Evolutionary conservation across 2,113 vertebrate species (phyloP).

Genomic region (Dermatemys mawii): DNA sequence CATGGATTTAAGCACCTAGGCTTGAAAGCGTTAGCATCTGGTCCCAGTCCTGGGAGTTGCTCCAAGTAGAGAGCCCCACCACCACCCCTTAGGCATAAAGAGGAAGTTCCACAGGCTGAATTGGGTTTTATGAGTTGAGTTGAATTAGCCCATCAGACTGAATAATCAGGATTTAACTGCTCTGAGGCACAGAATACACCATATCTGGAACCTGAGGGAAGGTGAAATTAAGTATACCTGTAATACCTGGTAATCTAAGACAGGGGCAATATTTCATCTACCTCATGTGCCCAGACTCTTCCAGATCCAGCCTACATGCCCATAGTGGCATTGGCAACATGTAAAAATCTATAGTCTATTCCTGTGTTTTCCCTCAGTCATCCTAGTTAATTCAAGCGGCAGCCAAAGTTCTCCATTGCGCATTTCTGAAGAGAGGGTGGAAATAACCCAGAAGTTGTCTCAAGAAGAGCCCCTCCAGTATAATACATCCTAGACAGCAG

Average conservation of each 20-base stretch:
- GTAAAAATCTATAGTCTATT: neutral
- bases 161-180: neutral
- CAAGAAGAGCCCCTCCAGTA: neutral
- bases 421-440: neutral
- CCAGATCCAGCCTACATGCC: neutral
- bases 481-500: slow-evolving; percentile 22
- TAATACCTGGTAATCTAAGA: neutral
- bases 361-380: neutral
- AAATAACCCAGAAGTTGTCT: slow-evolving; percentile 49
- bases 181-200: neutral
- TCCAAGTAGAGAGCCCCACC: neutral
- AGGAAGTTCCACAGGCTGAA: neutral
- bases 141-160: neutral
- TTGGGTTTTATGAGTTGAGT: fast-evolving
- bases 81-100: neutral
- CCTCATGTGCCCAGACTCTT: neutral
- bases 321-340: neutral
- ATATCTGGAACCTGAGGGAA: neutral
- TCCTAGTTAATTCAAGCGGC: neutral
- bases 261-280: neutral
- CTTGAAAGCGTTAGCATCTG: neutral
- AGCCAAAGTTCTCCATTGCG: neutral
- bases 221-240: neutral
- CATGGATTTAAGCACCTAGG: neutral
- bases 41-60: neutral